Base-by-base conservation (phyloP, 2,888 invertebrate genomes). In the Yponomeuta malinellus region DNA sequence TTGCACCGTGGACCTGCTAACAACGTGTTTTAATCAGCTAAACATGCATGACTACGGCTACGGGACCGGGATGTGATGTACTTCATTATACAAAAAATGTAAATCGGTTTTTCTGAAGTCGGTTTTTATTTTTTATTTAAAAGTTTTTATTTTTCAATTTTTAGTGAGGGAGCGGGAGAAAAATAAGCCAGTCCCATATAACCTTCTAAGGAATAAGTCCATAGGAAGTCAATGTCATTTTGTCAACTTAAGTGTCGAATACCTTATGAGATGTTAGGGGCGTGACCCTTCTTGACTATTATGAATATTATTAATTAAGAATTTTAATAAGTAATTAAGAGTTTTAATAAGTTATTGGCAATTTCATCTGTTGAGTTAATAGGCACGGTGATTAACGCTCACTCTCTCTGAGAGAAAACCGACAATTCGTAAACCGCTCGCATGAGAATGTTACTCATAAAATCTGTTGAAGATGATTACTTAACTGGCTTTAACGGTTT, bases 1-100 rank as follows among this genome's bases (percentile, higher is more conserved):
- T 71, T 72, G 70, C 71, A 71, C 71, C 71, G 67, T 66, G 71
- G 59, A 23, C 63, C 37, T 37, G 33, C 68, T 12, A 69, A 69
- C 52, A 69, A 69, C 68, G 52, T 29, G 68, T 69, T n/a, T 31
- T 52, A 69, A 69, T 69, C 31, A 48, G 48, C 33, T 29, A 31
- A 29, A 52, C 67, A 43, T 67, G 67, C 67, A 43, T 67, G 67
- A 37, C 37, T 64, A 2, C 64, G 64, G 10, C 4, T 9, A 64
- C 64, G 64, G 64, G 15, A 63, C n/a, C 9, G 15, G 2, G 64
- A 8, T 33, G 67, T 33, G 9, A 67, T 59, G 12, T 52, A 52
- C 23, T 23, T 23, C 23, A 23, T 23, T 23, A 23, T 23, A 23
- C 23, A 23, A 23, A 23, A 23, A 23, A 23, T 23, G 23, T 0